phyloP scores from a whole-genome alignment of 2,888 invertebrate species.

The Drosophila borborema region DNA sequence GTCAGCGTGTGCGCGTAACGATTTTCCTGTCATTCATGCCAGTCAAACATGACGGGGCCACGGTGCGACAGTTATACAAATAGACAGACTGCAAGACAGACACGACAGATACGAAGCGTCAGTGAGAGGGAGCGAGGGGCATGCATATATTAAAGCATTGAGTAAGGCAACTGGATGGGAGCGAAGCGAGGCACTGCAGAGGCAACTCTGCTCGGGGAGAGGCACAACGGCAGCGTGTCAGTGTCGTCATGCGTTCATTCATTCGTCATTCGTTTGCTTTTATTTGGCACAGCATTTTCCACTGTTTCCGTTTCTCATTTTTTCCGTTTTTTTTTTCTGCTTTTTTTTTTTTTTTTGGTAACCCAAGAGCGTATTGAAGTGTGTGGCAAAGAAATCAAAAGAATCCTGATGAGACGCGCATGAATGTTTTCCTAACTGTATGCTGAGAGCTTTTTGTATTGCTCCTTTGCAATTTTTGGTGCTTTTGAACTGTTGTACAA shows the following conservation, averaged over 20 bases:
- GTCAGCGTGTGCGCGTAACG: constrained; percentile 71
- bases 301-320: constrained; percentile 19
- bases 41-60: constrained; percentile 63
- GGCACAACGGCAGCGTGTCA: constrained; percentile 50
- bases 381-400: constrained; percentile 72
- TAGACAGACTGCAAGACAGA: constrained; percentile 22
- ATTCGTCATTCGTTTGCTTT: constrained; percentile 71
- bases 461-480: constrained; percentile 37
- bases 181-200: constrained; percentile 27
- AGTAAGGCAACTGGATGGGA: constrained; percentile 40
- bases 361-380: constrained; percentile 65
- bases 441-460: constrained; percentile 8
- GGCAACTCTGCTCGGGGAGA: constrained; percentile 10
- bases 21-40: constrained; percentile 77
- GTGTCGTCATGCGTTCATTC: constrained; percentile 73
- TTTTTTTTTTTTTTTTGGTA: constrained; percentile 37
- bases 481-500: constrained; percentile 22
- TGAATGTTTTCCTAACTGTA: constrained; percentile 35
- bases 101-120: background rate
- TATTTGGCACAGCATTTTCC: constrained; percentile 57
- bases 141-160: constrained; percentile 27
- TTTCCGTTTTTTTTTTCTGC: background rate
- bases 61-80: constrained; percentile 50
- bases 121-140: background rate
- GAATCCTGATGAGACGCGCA: constrained; percentile 70